Evolutionary conservation across 2,797 vertebrate genomes (phyloP), one percentile per base, ranked within the genome.

Genomic region (Megaceryle alcyon): DNA sequence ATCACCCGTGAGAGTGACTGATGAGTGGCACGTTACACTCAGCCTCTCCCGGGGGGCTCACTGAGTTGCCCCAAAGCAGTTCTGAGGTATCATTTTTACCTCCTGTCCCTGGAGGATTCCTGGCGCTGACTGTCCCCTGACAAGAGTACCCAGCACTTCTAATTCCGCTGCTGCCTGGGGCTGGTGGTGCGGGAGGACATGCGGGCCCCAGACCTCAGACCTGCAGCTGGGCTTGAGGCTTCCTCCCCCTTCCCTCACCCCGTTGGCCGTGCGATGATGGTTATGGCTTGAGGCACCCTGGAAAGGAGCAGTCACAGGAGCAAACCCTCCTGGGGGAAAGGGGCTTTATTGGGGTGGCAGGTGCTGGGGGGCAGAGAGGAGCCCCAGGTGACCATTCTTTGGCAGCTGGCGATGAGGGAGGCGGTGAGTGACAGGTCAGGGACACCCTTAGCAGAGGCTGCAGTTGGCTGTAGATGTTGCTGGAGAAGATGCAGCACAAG

Each of bases 211-310:
- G 28, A 31, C 15, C 48, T 23, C 68, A 44, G 41, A 14, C 43
- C 39, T 13, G 68, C 65, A 2, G 46, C 5, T 9, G 1, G 39
- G 39, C 70, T 63, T 2, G 12, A 8, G 8, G 46, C 37, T 0
- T 26, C 59, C 43, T 44, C 37, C 33, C 22, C 63, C 28, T 3
- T 0, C 23, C 59, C 43, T 44, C 37, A 28, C 22, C 63, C 28
- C 3, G 28, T 5, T 7, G 1, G 3, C 43, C 41, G 10, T 3
- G 0, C 9, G 18, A 6, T 2, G 2, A 2, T 5, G 23, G 9
- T 7, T 22, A 1, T 6, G n/a, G 7, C 51, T 56, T 3, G 46
- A 51, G 73, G 12, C 20, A 8, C 10, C 35, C 57, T 7, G 26
- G 6, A 12, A 23, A 43, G 61, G 70, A 37, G 15, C 29, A 17